Evolutionary conservation across 2,797 vertebrate genomes (phyloP), one percentile per base, ranked within the genome.

Genomic region (Salmo trutta): DNA sequence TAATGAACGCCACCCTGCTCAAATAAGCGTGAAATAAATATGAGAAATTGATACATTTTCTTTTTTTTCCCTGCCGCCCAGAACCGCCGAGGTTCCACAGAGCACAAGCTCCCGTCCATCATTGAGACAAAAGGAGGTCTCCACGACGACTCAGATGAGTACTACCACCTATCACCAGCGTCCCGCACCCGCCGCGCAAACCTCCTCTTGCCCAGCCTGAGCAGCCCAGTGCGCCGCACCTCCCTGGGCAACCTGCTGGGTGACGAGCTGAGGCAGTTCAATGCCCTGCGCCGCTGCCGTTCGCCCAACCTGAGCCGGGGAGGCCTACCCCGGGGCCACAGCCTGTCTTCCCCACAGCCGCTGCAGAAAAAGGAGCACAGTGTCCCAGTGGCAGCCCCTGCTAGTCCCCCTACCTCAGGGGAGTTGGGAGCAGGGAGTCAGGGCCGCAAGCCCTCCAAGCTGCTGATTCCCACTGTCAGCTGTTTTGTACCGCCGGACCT

Each of bases 181-280:
- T 83, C 93, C 0, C 91, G 86, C 56, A 89, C 95, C 17, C 93
- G 88, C 53, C 92, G 91, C 75, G 29, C 16, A 27, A 96, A 95
- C 87, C 94, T 96, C 81, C 91, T 96, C 84, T 93, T 97, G 84
- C 96, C 97, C 75, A 95, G 83, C 81, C 93, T 97, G 83, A 94
- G 93, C 90, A 96, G 95, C 84, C 96, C 97, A 0, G 92, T 94
- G 0, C 95, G 93, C 36, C 93, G 93, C 0, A 95, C 96, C 73
- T 98, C 96, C 19, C 90, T 97, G 71, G 95, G 96, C 71, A 96
- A 96, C 92, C 95, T 97, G 79, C 91, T 98, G 76, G 96, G 97
- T 0, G 97, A 98, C 1, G 97, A 99, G 85, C 79, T 97, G 77
- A 92, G 95, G 33, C 97, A 96, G 87, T 96, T 96, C 84, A 95